Evolutionary conservation across 2,113 vertebrate species (phyloP), one percentile per base, ranked within the genome.

Genomic region (Atractosteus spatula): DNA sequence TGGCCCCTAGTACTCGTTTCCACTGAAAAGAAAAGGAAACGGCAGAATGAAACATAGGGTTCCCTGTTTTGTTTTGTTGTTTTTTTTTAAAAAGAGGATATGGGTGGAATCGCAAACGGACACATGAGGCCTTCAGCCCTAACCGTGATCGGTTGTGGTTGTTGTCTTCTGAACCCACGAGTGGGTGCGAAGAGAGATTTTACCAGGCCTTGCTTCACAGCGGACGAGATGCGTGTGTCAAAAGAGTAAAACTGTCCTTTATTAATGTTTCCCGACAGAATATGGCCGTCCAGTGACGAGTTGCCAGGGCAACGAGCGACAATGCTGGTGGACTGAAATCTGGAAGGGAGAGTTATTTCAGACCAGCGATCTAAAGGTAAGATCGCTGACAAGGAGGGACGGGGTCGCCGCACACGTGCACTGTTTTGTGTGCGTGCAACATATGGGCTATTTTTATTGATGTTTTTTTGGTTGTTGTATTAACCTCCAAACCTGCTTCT

Each of bases 251-350:
- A 13, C 29, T 12, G 10, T 13, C 29, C 13, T 7, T 6, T 14
- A 42, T 67, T 65, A 43, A 47, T 45, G 47, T 42, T 73, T 61
- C 41, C 13, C 16, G 55, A 67, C 71, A 67, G 71, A 61, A 7
- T 67, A 68, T 73, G 55, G 55, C 63, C 12, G 42, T 41, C 16
- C 56, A 72, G 64, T 41, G 71, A 56, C 55, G 44, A 55, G 41
- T 41, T 68, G 42, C 64, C 55, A n/a, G 59, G 51, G 65, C 42
- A 5, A 55, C 57, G 47, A 41, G 13, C 55, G 65, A 67, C 62
- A 73, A 47, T 67, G 65, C 17, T 68, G 64, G 85, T 84, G 87
- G 76, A 85, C 17, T 76, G 75, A 86, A 82, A 59, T 69, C 82
- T 84, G 83, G 71, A 79, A 74, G 59, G 16, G 73, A 74, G 67